Evolutionary conservation across 2,797 vertebrate genomes (phyloP).

Genomic region (Halcyon badia): DNA sequence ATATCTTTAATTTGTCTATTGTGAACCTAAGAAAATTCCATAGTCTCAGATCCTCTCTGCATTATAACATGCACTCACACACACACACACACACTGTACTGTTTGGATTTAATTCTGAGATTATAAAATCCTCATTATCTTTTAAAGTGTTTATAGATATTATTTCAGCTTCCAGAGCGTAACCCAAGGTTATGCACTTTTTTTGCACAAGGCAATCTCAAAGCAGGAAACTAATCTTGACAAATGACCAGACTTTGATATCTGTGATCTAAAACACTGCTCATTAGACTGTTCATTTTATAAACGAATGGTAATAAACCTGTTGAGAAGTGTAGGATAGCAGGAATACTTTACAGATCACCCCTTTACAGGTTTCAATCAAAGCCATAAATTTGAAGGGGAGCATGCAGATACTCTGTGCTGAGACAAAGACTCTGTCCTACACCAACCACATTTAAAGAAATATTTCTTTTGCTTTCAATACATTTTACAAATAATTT

Average conservation of each 20-base stretch:
- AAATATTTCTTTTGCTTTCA: not conserved
- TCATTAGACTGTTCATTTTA: conserved; percentile 72
- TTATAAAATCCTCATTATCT: conserved; percentile 43
- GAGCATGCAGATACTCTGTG: not conserved
- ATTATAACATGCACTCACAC: not conserved
- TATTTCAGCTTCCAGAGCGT: conserved; percentile 49
- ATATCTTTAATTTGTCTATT: not conserved
- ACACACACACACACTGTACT: not conserved
- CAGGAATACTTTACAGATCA: conserved; percentile 76
- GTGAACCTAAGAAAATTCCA: not conserved
- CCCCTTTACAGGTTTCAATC: conserved; percentile 58
- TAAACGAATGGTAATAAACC: conserved; percentile 73
- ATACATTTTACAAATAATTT: conserved; percentile 53
- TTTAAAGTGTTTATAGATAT: conserved; percentile 1
- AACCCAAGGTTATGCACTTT: conserved; percentile 25
- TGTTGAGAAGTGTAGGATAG: conserved; percentile 71
- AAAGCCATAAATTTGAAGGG: conserved; percentile 46
- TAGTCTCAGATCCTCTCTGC: not conserved
- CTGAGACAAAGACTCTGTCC: conserved; percentile 28
- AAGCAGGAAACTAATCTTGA: conserved; percentile 75
- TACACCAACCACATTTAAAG: not conserved
- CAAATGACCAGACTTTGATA: conserved; percentile 73
- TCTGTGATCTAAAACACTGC: conserved; percentile 74
- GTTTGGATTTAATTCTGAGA: not conserved
- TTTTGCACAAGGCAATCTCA: conserved; percentile 53